Evolutionary conservation across 1,140 invertebrate genomes (phyloP).

Genomic region (Zaprionus nigranus): DNA sequence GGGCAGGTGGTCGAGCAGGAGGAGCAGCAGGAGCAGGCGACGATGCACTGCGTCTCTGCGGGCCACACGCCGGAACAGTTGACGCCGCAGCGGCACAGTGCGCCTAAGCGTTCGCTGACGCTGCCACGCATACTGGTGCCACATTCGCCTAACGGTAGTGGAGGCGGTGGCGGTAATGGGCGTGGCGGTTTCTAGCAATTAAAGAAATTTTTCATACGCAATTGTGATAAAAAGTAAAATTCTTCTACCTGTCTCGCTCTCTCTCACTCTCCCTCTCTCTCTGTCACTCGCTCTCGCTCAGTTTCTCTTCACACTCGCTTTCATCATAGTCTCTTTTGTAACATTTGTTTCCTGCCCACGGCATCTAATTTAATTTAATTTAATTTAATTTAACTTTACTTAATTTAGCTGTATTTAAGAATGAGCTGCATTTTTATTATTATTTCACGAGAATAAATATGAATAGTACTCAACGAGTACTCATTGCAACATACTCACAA

Average conservation of each 20-base stretch:
- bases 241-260: constrained; percentile 21
- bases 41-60: constrained; percentile 13
- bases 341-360: constrained; percentile 74
- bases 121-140: constrained; percentile 75
- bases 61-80: constrained; percentile 31
- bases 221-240: constrained; percentile 83
- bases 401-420: constrained; percentile 26
- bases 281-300: constrained; percentile 13
- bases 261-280: constrained; percentile 17
- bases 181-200: constrained; percentile 82
- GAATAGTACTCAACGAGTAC: constrained; percentile 38
- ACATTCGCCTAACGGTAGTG: constrained; percentile 36
- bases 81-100: constrained; percentile 48
- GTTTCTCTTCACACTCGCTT: constrained; percentile 13
- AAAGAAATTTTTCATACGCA: constrained; percentile 84
- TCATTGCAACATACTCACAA: constrained; percentile 14
- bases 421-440: constrained; percentile 62
- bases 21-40: neutral
- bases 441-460: constrained; percentile 56
- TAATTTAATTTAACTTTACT: constrained; percentile 40
- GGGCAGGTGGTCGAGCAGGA: neutral
- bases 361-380: constrained; percentile 58
- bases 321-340: constrained; percentile 69
- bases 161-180: constrained; percentile 37
- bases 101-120: constrained; percentile 74